Evolutionary conservation across 1,140 invertebrate species (phyloP), one percentile per base, ranked within the genome.

Genomic region (Zaprionus capensis): DNA sequence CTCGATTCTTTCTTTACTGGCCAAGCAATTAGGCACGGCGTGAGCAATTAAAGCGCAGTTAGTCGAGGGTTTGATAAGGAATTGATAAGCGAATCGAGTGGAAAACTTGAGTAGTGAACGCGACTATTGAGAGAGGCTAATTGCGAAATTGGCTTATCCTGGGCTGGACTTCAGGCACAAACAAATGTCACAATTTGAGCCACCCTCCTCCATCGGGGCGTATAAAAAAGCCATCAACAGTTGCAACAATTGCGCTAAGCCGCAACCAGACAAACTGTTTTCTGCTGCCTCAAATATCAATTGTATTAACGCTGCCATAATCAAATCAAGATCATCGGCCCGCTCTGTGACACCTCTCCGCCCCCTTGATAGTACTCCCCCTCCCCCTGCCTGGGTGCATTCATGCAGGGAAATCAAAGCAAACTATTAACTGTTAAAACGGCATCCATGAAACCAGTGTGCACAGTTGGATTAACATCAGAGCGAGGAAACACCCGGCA

Each of bases 401-500:
- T 38, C 56, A 41, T 17, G n/a, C 26, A 51, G 20, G 9, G 24
- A 88, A 88, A 87, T 87, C 84, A 87, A 78, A 84, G 84, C 82
- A 51, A 78, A 90, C 84, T 88, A 88, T 90, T 90, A 90, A 85
- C 81, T 88, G 84, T 80, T 72, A 81, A 88, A 88, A 77, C 65
- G 72, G 79, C 82, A 81, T 71, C 71, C 76, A 62, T 68, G 73
- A 79, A 84, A 76, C 56, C 81, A 57, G 57, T 17, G 41, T 7
- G 61, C 85, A 74, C 81, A 88, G 81, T 88, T 90, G 84, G 84
- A 88, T 88, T 88, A 88, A 84, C 85, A 88, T 88, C 81, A 57
- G 72, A 17, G 41, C 41, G n/a, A 46, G 9, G 41, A 46, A 46
- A 46, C 41, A 46, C 17, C 34, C 44, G n/a, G 58, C 77, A 83